phyloP scores from a whole-genome alignment of 2,113 vertebrate genomes.

The Paracanthobrama guichenoti region DNA sequence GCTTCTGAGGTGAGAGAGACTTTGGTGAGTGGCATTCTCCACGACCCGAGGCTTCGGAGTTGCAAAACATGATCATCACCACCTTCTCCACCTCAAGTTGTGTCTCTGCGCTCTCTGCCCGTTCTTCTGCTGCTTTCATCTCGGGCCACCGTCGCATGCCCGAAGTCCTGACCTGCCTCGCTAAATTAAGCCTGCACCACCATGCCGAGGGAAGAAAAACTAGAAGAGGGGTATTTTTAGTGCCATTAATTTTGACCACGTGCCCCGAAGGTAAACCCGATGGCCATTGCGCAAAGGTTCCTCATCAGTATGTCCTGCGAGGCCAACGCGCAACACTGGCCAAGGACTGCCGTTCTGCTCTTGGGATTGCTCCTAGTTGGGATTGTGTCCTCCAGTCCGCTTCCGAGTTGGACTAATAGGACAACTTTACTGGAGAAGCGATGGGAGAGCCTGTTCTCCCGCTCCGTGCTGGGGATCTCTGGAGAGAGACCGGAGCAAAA shows the following conservation, averaged over 20 bases:
- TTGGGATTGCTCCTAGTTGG: constrained; percentile 81
- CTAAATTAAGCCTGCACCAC: constrained; percentile 89
- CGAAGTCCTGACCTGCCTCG: constrained; percentile 89
- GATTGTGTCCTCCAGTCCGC: constrained; percentile 79
- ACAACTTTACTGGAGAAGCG: constrained; percentile 82
- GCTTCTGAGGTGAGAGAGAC: constrained; percentile 81
- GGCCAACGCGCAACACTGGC: constrained; percentile 78
- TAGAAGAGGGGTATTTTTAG: constrained; percentile 95
- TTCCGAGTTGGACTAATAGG: constrained; percentile 83
- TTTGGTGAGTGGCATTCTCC: constrained; percentile 75
- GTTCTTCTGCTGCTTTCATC: constrained; percentile 69
- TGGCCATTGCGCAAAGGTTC: constrained; percentile 87
- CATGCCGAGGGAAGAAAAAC: constrained; percentile 92
- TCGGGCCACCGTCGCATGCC: constrained; percentile 84
- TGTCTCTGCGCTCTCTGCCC: constrained; percentile 74
- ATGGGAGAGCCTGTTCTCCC: constrained; percentile 87
- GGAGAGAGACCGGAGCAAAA: constrained; percentile 84
- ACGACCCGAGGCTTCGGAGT: constrained; percentile 73
- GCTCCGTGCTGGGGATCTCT: constrained; percentile 85
- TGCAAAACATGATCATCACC: constrained; percentile 86
- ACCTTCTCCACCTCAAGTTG: constrained; percentile 72
- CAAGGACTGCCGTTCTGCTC: constrained; percentile 80
- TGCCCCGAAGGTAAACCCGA: constrained; percentile 90
- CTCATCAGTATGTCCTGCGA: constrained; percentile 89
- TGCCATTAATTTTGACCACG: constrained; percentile 94